phyloP scores from a whole-genome alignment of 2,888 invertebrate genomes.

The Microplitis manilae region DNA sequence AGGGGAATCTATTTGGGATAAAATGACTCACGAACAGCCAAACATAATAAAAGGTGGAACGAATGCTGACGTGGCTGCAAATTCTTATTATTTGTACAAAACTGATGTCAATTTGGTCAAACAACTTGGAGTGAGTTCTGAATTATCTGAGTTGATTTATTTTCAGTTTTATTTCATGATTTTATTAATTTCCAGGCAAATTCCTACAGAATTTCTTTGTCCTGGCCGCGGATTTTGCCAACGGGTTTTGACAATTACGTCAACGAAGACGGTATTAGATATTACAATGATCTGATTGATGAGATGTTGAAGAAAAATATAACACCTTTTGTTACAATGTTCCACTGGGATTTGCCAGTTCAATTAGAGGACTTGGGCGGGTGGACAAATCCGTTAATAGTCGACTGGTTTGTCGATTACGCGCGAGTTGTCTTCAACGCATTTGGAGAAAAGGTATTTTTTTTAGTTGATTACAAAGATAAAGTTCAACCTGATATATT shows the following conservation, averaged over 20 bases:
- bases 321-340: slow-evolving; percentile 76
- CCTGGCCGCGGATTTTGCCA: slow-evolving; percentile 67
- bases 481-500: too few relatives aligned
- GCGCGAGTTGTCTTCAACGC: slow-evolving; percentile 76
- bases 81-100: slow-evolving; percentile 79
- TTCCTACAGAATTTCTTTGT: slow-evolving; percentile 69
- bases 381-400: slow-evolving; percentile 79
- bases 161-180: background rate
- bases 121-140: slow-evolving; percentile 47
- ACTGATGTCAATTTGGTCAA: slow-evolving; percentile 65
- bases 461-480: too few relatives aligned
- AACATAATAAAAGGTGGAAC: slow-evolving; percentile 75
- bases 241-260: slow-evolving; percentile 73
- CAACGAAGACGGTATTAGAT: slow-evolving; percentile 81
- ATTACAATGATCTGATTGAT: slow-evolving; percentile 84
- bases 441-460: slow-evolving; percentile 69
- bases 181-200: slow-evolving; percentile 10
- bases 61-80: slow-evolving; percentile 79
- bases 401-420: slow-evolving; percentile 78
- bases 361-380: slow-evolving; percentile 79
- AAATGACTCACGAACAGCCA: slow-evolving; percentile 74
- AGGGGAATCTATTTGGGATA: slow-evolving; percentile 81
- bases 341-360: slow-evolving; percentile 76
- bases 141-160: background rate
- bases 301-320: slow-evolving; percentile 77